phyloP scores from a whole-genome alignment of 2,797 vertebrate genomes.

The Urosaurus nigricauda region DNA sequence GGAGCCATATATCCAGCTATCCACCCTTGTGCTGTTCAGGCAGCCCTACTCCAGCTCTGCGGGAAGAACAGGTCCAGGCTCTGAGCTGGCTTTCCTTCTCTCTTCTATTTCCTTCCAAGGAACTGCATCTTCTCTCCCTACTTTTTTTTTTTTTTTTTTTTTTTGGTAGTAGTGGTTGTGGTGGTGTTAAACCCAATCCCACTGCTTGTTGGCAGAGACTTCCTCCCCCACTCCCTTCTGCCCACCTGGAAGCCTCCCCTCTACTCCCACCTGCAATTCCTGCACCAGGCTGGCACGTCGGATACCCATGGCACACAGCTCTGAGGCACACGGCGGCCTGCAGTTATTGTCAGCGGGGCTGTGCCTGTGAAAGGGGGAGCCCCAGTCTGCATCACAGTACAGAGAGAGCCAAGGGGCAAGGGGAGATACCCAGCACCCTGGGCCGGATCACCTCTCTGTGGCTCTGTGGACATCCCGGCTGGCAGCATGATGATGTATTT shows the following conservation, averaged over 20 bases:
- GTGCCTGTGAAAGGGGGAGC: constrained; percentile 25
- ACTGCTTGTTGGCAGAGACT: not conserved
- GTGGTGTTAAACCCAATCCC: not conserved
- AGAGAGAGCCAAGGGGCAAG: not conserved
- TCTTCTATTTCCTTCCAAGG: not conserved
- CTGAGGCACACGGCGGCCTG: not conserved
- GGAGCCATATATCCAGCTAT: not conserved
- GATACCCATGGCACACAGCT: not conserved
- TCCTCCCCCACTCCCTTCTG: accelerated
- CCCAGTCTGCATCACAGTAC: not conserved
- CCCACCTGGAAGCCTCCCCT: not conserved
- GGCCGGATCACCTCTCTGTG: constrained; percentile 2
- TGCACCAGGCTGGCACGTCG: not conserved
- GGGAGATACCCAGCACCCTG: constrained; percentile 8
- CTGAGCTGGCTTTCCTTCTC: not conserved
- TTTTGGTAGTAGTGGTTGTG: not conserved
- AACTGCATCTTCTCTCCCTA: not conserved
- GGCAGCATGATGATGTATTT: constrained; percentile 70
- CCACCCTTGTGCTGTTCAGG: not conserved
- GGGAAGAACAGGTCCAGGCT: not conserved
- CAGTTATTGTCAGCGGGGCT: not conserved
- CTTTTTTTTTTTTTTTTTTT: not conserved
- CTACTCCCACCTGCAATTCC: not conserved
- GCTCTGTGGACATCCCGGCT: not conserved
- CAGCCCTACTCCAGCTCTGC: not conserved